Evolutionary conservation across 2,888 invertebrate genomes (phyloP).

Genomic region (Ochropleura plecta): DNA sequence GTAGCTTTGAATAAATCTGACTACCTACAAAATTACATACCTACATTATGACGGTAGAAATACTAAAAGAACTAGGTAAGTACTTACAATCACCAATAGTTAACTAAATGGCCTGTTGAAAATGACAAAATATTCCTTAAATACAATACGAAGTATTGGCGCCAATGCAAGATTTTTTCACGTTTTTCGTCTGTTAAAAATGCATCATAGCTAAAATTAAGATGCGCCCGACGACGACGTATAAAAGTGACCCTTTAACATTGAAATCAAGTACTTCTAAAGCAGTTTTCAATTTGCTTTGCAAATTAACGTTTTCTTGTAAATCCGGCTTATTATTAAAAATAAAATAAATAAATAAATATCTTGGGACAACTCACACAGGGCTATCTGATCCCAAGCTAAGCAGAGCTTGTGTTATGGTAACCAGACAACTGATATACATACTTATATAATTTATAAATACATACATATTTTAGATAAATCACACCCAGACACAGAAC

Average conservation of each 20-base stretch:
- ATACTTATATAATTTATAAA: too few species aligned
- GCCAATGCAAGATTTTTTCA: constrained; percentile 20
- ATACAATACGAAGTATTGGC: constrained; percentile 21
- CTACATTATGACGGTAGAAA: background rate
- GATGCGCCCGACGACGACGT: constrained; percentile 17
- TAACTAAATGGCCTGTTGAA: background rate
- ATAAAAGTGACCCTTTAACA: constrained; percentile 52
- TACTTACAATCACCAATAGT: background rate
- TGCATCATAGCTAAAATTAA: constrained; percentile 47
- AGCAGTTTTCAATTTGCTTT: constrained; percentile 25
- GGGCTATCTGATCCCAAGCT: too few species aligned
- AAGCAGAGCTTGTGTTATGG: too few species aligned
- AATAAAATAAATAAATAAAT: too few species aligned
- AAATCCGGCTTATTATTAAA: constrained; percentile 27
- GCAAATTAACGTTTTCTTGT: constrained; percentile 8
- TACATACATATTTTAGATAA: too few species aligned
- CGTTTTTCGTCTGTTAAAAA: constrained; percentile 7
- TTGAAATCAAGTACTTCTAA: constrained; percentile 33
- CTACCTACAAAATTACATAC: background rate
- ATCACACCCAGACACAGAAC: too few species aligned
- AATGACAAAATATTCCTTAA: background rate
- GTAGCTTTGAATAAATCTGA: background rate
- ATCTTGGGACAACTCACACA: too few species aligned
- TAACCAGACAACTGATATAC: too few species aligned
- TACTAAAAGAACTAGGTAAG: background rate